A percentile compares a stretch with the other conserved stretches of the same genome.
Conservation (phyloP, 2,888 invertebrate species). For the Stramonita haemastoma region DNA sequence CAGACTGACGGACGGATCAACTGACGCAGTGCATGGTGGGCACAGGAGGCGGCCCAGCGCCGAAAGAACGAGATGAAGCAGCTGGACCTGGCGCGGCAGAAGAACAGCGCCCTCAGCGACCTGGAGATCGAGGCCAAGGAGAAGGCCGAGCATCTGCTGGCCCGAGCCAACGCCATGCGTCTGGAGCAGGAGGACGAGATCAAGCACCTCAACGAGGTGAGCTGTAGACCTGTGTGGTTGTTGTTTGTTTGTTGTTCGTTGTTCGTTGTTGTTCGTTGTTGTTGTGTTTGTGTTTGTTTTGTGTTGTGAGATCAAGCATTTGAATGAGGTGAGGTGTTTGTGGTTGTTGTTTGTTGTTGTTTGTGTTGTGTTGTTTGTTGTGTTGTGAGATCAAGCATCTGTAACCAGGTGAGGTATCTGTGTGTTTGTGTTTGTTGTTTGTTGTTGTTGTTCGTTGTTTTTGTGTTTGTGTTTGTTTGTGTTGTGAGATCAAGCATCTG, state of each 20-base stretch:
- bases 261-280: no score
- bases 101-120: constrained; percentile 75
- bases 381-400: no score
- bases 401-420: no score
- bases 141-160: constrained; percentile 74
- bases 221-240: not conserved
- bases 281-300: no score
- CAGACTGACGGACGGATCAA: not conserved
- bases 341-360: no score
- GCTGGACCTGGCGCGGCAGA: constrained; percentile 71
- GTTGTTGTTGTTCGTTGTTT: no score
- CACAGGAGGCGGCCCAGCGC: constrained; percentile 69
- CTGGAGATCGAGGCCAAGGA: constrained; percentile 76
- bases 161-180: constrained; percentile 75
- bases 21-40: not conserved
- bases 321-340: no score
- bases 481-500: no score
- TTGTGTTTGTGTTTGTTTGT: no score
- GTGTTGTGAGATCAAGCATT: no score
- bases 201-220: constrained; percentile 77
- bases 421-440: no score
- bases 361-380: no score
- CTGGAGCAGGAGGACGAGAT: constrained; percentile 78
- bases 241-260: not conserved
- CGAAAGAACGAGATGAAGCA: constrained; percentile 75